A percentile compares a stretch with the other conserved stretches of the same genome.
These are phyloP conservation scores for Vulpes ferrilata DNA, from an alignment of 2,113 vertebrate genomes.

Conservation along the genomic window DNA sequence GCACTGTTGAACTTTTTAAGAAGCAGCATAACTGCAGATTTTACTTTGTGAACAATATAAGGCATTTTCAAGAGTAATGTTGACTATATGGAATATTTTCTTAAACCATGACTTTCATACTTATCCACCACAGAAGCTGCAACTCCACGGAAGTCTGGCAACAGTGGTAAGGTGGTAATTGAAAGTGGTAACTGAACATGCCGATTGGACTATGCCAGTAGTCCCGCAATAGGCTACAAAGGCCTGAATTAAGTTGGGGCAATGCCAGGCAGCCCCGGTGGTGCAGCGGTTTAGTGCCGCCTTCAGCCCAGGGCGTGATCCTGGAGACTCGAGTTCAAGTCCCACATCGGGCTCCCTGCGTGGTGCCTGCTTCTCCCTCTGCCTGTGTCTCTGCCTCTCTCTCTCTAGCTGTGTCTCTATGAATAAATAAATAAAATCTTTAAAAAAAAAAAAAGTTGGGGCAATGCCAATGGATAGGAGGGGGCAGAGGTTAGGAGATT, in stretches of 20 bases:
- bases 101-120: background rate
- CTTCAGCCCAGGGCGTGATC: too few relatives aligned
- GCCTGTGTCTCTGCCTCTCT: too few relatives aligned
- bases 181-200: background rate
- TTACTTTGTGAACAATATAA: background rate
- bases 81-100: constrained; percentile 6
- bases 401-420: too few relatives aligned
- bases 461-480: background rate
- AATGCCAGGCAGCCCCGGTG: background rate
- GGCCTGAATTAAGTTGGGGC: background rate
- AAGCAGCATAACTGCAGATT: constrained; percentile 32
- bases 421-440: too few relatives aligned
- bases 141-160: background rate
- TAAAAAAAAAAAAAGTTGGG: background rate
- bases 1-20: constrained; percentile 18
- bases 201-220: background rate
- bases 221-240: background rate
- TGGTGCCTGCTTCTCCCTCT: too few relatives aligned
- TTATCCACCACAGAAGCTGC: background rate
- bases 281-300: too few relatives aligned
- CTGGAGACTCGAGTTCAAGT: too few relatives aligned
- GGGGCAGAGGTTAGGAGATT: background rate
- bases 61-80: constrained; percentile 38
- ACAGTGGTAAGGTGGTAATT: background rate
- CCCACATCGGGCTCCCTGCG: too few relatives aligned